phyloP scores from a whole-genome alignment of 2,888 invertebrate species.

The Nomada ferruginata region DNA sequence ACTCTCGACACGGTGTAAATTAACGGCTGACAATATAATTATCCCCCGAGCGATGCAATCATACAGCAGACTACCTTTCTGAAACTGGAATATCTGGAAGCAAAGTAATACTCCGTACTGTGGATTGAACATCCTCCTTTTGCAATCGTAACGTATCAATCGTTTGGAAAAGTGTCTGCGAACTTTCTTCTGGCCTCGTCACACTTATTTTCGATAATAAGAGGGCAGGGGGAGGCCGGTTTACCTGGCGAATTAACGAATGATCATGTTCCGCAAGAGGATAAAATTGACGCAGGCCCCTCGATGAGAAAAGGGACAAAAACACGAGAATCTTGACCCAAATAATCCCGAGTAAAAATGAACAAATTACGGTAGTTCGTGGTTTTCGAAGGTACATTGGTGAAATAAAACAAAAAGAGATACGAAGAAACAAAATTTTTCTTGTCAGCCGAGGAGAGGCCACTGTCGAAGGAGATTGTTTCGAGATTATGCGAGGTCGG shows the following conservation, averaged over 20 bases:
- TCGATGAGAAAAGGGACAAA: neutral
- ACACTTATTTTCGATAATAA: conserved; percentile 4
- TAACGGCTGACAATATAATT: no score
- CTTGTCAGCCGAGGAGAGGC: neutral
- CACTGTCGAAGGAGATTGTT: conserved; percentile 36
- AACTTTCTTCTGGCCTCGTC: neutral
- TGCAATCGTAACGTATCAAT: neutral
- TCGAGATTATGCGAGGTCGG: conserved; percentile 52
- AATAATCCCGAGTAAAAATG: neutral
- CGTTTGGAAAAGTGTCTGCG: neutral
- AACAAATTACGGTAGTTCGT: neutral
- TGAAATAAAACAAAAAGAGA: conserved; percentile 4
- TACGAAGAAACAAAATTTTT: neutral
- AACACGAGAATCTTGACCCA: neutral
- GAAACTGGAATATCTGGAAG: no score
- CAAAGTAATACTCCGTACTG: no score
- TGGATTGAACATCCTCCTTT: no score
- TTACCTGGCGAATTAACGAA: conserved; percentile 15
- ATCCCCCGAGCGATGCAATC: no score
- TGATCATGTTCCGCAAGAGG: neutral
- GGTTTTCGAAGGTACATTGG: no score
- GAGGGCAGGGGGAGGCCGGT: neutral
- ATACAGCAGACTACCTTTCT: no score
- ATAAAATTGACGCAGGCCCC: neutral
- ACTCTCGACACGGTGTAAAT: no score